These are phyloP conservation scores for Meteorus colon DNA, from an alignment of 2,888 invertebrate species.

Conservation along the genomic window DNA sequence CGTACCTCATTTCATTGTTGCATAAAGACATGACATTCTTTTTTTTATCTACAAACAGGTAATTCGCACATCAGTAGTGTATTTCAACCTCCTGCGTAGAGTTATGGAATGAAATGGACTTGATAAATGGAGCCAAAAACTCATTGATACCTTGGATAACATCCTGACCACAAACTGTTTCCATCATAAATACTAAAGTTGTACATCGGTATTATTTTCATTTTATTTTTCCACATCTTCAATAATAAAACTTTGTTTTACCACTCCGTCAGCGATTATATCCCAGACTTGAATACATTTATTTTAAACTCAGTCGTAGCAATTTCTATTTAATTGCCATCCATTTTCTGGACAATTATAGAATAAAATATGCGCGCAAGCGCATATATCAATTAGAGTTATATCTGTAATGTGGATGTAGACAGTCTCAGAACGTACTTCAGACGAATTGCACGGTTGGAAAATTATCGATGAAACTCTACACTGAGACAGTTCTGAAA, in stretches of 20 bases:
- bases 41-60: conserved; percentile 11
- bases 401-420: no score
- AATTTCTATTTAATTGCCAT: not conserved
- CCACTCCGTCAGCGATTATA: no score
- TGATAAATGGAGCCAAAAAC: not conserved
- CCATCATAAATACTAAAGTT: no score
- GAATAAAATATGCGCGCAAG: conserved; percentile 2
- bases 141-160: no score
- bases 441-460: not conserved
- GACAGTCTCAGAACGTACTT: conserved; percentile 11
- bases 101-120: not conserved
- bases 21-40: not conserved
- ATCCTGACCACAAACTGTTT: no score
- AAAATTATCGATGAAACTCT: not conserved
- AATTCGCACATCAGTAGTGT: conserved; percentile 7
- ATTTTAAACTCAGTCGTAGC: not conserved
- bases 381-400: not conserved
- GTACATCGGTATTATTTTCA: no score
- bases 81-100: not conserved
- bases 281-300: no score
- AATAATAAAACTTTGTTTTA: no score
- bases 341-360: not conserved
- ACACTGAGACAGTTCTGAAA: not conserved
- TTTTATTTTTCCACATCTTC: no score
- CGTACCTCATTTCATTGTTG: conserved; percentile 30